Evolutionary conservation across 2,888 invertebrate genomes (phyloP), one percentile per base, ranked within the genome.

Genomic region (Protonemura montana): DNA sequence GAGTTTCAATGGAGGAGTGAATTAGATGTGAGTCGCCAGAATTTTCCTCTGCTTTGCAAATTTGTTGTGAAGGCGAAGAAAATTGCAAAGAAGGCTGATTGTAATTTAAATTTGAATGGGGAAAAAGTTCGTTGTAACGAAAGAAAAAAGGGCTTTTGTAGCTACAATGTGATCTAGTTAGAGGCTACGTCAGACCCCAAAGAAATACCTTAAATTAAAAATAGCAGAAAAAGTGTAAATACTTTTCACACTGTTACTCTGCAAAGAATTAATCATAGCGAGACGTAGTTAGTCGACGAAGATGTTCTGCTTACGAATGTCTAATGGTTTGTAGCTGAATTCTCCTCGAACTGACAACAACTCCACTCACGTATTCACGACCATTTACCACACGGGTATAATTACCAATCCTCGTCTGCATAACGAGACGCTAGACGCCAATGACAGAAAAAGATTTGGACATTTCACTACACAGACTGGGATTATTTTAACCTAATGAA

Each of bases 401-500:
- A 84, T 84, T 84, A 84, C 26, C n/a, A 42, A 0, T 6, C 42
- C 76, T 84, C 42, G 13, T 76, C n/a, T n/a, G n/a, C 35, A 35
- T 76, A 76, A 26, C 76, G 30, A 84, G 84, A 84, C 25, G 59
- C 26, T n/a, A 41, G 30, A 2, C 42, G n/a, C 13, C 59, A 27
- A 41, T 21, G 76, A 28, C 76, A 28, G 10, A 27, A 59, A 26
- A 84, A 25, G 13, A 13, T 27, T 28, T 16, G n/a, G 59, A 59
- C 59, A 59, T 59, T 35, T 59, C 59, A 59, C 59, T 2, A 59
- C 59, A 59, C 59, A 7, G 16, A 59, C 59, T 59, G 59, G 28
- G 76, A 84, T 84, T 84, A 27, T 84, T 84, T 76, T 84, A 84
- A 84, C 84, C 84, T 59, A 29, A 84, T 76, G 84, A 84, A 84